phyloP scores from a whole-genome alignment of 2,797 vertebrate species.

The Luscinia megarhynchos region DNA sequence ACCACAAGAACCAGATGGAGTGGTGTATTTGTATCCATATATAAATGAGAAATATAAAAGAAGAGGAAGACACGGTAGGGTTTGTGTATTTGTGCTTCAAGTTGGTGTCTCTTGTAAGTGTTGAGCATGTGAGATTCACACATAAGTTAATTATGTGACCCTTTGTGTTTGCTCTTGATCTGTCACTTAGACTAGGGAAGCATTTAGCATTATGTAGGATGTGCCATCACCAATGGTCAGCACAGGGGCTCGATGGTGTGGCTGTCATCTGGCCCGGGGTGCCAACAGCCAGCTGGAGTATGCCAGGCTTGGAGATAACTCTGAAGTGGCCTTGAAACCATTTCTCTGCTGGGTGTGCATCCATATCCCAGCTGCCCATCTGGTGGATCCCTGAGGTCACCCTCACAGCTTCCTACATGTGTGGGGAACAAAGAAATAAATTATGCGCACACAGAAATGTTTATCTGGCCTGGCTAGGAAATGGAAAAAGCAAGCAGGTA shows the following conservation, averaged over 20 bases:
- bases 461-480: background rate
- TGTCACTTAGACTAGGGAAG: conserved; percentile 67
- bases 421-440: conserved; percentile 2
- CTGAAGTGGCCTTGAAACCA: conserved; percentile 32
- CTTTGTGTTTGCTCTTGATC: conserved; percentile 72
- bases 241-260: background rate
- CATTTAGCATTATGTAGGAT: background rate
- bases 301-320: background rate
- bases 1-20: background rate
- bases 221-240: background rate
- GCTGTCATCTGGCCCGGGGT: background rate
- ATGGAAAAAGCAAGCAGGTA: background rate
- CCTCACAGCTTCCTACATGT: background rate
- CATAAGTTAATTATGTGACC: conserved; percentile 51
- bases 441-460: rapidly evolving
- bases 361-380: background rate
- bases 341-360: background rate
- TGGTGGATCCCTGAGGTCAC: background rate
- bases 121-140: conserved; percentile 78
- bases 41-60: conserved; percentile 34
- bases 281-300: background rate
- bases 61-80: conserved; percentile 63
- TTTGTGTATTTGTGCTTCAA: conserved; percentile 75
- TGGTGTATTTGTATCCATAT: conserved; percentile 34
- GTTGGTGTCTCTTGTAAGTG: conserved; percentile 74